Evolutionary conservation across 1,140 invertebrate genomes (phyloP).

Genomic region (Aphaenogaster ashmeadi): DNA sequence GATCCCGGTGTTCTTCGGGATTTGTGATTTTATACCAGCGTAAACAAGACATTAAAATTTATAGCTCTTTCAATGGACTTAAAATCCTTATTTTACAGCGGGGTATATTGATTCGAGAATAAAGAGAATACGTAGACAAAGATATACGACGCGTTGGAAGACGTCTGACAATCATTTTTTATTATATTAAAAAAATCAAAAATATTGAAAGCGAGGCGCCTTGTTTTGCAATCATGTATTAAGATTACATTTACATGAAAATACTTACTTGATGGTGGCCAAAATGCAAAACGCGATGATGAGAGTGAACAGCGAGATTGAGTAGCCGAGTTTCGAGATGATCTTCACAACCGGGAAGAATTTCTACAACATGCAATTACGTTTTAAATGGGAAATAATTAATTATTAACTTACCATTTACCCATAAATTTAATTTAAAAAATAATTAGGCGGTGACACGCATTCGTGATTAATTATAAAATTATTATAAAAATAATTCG

Average conservation of each 20-base stretch:
- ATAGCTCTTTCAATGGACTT: background rate
- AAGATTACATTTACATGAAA: background rate
- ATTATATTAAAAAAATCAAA: background rate
- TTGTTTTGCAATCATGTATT: background rate
- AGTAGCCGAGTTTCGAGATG: conserved; percentile 91
- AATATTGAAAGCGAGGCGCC: background rate
- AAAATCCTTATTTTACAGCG: background rate
- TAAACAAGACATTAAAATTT: background rate
- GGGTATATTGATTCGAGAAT: background rate
- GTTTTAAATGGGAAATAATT: background rate
- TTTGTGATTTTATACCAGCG: background rate
- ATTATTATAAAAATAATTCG: background rate
- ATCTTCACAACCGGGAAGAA: conserved; percentile 89
- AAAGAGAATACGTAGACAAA: background rate
- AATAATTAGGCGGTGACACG: background rate
- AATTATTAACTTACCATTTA: background rate
- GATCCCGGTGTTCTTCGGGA: background rate
- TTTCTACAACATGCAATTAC: conserved; percentile 81
- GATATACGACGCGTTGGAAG: background rate
- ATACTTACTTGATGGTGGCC: conserved; percentile 90
- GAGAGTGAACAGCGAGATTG: conserved; percentile 90
- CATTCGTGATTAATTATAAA: background rate
- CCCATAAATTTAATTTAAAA: background rate
- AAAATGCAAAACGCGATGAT: conserved; percentile 90
- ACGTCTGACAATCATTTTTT: background rate